A percentile compares a stretch with the other conserved stretches of the same genome.
phyloP scores from a whole-genome alignment of 2,113 vertebrate species.

The Pseudolaguvia tuberculata region DNA sequence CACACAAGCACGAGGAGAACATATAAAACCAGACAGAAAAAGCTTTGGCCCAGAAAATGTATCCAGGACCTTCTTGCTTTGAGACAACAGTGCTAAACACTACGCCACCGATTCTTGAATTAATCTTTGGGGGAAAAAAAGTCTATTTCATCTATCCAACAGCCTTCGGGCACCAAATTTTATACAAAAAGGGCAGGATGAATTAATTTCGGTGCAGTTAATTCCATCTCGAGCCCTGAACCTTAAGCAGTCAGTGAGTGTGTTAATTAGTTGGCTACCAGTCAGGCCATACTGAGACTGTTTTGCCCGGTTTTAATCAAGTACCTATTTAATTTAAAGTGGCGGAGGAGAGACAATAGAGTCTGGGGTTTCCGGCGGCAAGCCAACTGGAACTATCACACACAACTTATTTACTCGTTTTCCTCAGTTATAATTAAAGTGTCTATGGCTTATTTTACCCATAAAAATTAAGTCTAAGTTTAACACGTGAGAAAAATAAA shows the following conservation, averaged over 20 bases:
- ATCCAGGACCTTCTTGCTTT: too few relatives aligned
- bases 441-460: constrained; percentile 34
- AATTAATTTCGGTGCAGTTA: constrained; percentile 59
- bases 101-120: too few relatives aligned
- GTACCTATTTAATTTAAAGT: constrained; percentile 57
- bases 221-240: constrained; percentile 61
- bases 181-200: constrained; percentile 40
- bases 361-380: constrained; percentile 40
- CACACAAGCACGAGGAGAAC: too few relatives aligned
- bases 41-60: too few relatives aligned
- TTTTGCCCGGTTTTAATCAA: constrained; percentile 66
- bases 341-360: constrained; percentile 44
- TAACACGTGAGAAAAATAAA: background rate
- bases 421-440: constrained; percentile 27
- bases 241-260: constrained; percentile 62
- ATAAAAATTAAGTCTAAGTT: background rate
- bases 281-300: constrained; percentile 29
- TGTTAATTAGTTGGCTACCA: constrained; percentile 60
- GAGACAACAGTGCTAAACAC: too few relatives aligned
- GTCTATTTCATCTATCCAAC: constrained; percentile 6
- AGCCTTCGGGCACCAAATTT: constrained; percentile 4
- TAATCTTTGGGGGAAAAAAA: background rate
- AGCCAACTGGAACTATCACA: constrained; percentile 51
- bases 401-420: constrained; percentile 38
- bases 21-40: too few relatives aligned